Evolutionary conservation across 2,797 vertebrate species (phyloP).

Genomic region (Leucoraja ocellata): DNA sequence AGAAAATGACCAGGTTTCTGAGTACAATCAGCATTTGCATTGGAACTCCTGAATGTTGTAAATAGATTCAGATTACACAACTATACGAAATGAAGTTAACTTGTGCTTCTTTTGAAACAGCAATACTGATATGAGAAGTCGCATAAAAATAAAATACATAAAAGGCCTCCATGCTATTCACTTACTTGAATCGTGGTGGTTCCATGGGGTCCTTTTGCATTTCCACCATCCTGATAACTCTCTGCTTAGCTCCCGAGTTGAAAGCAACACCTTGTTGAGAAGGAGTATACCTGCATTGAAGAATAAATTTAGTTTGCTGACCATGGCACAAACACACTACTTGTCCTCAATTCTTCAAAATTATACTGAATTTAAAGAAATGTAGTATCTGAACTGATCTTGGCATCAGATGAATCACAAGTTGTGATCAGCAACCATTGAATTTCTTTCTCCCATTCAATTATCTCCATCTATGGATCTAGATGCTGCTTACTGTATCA

Average conservation of each 20-base stretch:
- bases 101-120: neutral
- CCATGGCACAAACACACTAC: neutral
- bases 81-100: neutral
- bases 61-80: neutral
- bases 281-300: slow-evolving; percentile 76
- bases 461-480: neutral
- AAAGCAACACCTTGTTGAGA: slow-evolving; percentile 97
- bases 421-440: neutral
- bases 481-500: neutral
- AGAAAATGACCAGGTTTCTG: neutral
- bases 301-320: neutral
- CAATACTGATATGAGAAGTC: neutral
- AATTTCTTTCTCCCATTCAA: neutral
- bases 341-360: neutral
- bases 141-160: neutral
- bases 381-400: neutral
- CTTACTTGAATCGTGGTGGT: slow-evolving; percentile 91
- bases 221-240: slow-evolving; percentile 97
- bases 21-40: neutral
- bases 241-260: slow-evolving; percentile 95
- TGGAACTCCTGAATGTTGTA: neutral
- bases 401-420: neutral
- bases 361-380: neutral
- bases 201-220: slow-evolving; percentile 99
- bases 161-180: neutral